Base-by-base conservation (phyloP, 2,888 invertebrate species). In the Callinectes sapidus region DNA sequence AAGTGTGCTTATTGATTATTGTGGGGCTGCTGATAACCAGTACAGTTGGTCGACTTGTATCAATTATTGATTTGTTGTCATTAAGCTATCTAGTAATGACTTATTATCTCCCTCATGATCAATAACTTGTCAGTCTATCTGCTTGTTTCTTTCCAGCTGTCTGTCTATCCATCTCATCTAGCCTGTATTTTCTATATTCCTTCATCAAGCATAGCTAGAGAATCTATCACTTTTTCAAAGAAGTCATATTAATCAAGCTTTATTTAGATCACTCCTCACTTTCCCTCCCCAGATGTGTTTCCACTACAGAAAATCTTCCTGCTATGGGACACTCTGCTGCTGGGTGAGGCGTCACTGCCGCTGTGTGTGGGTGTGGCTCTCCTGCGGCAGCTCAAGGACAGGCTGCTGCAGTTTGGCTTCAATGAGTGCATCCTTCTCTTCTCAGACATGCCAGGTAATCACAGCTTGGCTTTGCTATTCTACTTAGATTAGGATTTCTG, bases 341-440 rank as follows among this genome's bases (percentile, higher is more conserved):
- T 99, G 39, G 99, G 99, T 93, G 98, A 99, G 95, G 97, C 98
- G 0, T 97, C 98, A 0, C 98, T 99, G 95, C 99, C 99, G 0
- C 96, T 99, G 1, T 98, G 98, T 95, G 98, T 99, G 95, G 99
- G 99, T 0, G 97, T 99, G 14, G 98, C 98, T 0, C 98, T 99
- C 95, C 96, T 99, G 85, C 97, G 97, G 91, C 99, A 99, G 95
- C 96, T 99, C 48, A 96, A 98, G 91, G 97, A 97, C 95, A 97
- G 98, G 0, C 96, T 99, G 13, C 96, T 99, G 3, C 97, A 97
- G 10, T 98, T 98, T 0, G 99, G 99, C 16, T 99, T 99, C 96
- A 99, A 99, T 96, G 99, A 99, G 95, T 99, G 99, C 95, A 99
- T 99, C 95, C 96, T 99, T 77, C 96, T 99, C 39, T 99, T 99